Base-by-base conservation (phyloP, 2,888 invertebrate species). In the Ochlodes sylvanus region DNA sequence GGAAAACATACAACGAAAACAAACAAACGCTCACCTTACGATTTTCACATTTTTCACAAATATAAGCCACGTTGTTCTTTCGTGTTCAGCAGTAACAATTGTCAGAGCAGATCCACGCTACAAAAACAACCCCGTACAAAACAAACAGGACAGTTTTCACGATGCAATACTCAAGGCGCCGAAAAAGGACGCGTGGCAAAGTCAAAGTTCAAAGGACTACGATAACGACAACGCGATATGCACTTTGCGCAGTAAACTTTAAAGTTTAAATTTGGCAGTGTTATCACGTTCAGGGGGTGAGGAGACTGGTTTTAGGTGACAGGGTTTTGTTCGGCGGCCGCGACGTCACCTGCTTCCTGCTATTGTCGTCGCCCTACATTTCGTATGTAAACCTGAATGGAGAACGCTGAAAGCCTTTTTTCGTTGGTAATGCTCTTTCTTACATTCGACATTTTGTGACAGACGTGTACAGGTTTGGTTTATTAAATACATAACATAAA, bases 161-260 rank as follows among this genome's bases (percentile, higher is more conserved):
- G 27, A 27, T 71, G 71, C 44, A 54, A 61, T 12, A 71, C 55
- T 69, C 72, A 70, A 64, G 70, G 63, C 75, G 73, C 75, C 77
- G 80, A 84, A 86, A 82, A 78, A 80, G 78, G 79, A 75, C 76
- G 80, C 77, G 80, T 76, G 80, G 79, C 76, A 83, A 87, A 84
- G 88, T 89, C 60, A 65, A 56, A 89, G 88, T 89, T 87, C 86
- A 88, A 84, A 80, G 79, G 80, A 32, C 41, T 19, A 63, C 21
- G 10, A 38, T 38, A 38, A 32, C 19, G 57, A 38, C 50, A 44
- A 41, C n/a, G 41, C 17, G 65, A 75, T 74, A 80, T 76, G 70
- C 67, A 76, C 77, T 74, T 78, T 78, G 72, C 66, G 47, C 15
- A 54, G 34, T 9, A 62, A 52, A 15, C 65, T 41, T 70, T 80